Conservation (phyloP, 2,113 vertebrate species). For the Colaptes auratus region DNA sequence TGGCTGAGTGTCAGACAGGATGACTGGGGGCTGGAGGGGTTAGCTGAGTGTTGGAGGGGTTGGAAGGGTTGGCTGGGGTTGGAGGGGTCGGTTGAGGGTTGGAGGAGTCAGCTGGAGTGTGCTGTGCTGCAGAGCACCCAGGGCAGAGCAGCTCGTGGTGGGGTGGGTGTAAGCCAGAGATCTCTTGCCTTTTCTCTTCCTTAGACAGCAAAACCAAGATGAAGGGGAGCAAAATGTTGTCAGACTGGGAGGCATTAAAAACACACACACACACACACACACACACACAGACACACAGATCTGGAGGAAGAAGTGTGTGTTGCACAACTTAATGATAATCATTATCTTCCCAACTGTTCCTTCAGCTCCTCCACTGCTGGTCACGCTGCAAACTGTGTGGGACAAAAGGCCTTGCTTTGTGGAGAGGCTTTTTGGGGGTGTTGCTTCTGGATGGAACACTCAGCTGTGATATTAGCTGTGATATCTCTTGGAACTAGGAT, state of each 20-base stretch:
- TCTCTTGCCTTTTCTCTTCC: not conserved
- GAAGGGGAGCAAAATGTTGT: not conserved
- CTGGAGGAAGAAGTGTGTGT: not conserved
- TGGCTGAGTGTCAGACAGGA: not conserved
- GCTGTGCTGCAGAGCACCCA: accelerated
- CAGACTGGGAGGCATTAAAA: not conserved
- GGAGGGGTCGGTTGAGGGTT: not conserved
- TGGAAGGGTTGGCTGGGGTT: not conserved
- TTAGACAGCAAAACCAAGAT: not conserved
- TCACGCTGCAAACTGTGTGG: not conserved
- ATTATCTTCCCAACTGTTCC: not conserved
- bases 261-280: too few species aligned
- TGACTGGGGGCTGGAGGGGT: too few species aligned
- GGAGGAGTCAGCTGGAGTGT: not conserved
- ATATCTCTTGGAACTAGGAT: not conserved
- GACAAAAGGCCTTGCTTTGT: accelerated
- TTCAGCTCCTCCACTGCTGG: not conserved
- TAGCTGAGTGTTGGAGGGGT: not conserved
- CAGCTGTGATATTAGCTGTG: accelerated
- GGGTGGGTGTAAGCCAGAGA: not conserved
- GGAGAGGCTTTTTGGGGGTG: not conserved
- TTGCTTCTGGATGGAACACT: accelerated
- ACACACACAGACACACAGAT: not conserved
- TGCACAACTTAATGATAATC: not conserved
- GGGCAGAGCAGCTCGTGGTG: not conserved